These are phyloP conservation scores for Miltochrista miniata DNA, from an alignment of 2,888 invertebrate species.

Conservation along the genomic window DNA sequence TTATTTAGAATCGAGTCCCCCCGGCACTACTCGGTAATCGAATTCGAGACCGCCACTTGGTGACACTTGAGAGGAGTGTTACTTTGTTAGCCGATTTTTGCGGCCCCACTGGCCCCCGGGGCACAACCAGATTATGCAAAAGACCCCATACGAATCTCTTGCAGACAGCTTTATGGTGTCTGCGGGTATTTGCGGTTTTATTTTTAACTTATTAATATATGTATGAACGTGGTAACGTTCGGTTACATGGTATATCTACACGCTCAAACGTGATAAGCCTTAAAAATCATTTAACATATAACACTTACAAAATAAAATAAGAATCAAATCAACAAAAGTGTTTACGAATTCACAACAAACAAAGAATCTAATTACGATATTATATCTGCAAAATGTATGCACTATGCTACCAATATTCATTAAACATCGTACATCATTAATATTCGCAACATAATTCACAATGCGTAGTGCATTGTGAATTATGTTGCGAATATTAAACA, in stretches of 20 bases:
- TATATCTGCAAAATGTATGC: conserved; percentile 37
- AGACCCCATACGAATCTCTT: conserved; percentile 46
- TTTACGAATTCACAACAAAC: conserved; percentile 10
- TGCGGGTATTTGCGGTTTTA: conserved; percentile 36
- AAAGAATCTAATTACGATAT: conserved; percentile 25
- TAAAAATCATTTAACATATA: no score
- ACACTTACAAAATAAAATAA: background rate
- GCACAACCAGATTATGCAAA: conserved; percentile 66
- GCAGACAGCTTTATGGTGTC: conserved; percentile 50
- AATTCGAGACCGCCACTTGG: conserved; percentile 78
- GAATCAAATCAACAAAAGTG: background rate
- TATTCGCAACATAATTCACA: conserved; percentile 47
- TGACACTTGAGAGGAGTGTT: conserved; percentile 73
- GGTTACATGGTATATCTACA: no score
- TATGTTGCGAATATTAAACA: conserved; percentile 46
- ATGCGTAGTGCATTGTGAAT: no score
- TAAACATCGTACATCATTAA: conserved; percentile 40
- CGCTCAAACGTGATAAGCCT: background rate
- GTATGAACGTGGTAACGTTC: conserved; percentile 12
- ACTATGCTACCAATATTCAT: conserved; percentile 33
- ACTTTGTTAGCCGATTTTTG: conserved; percentile 80
- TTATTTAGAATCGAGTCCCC: conserved; percentile 71
- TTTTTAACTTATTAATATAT: conserved; percentile 33
- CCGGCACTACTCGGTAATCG: conserved; percentile 74
- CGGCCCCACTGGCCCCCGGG: conserved; percentile 44